Base-by-base conservation (phyloP, 2,797 vertebrate species). In the Pipistrellus pygmaeus region DNA sequence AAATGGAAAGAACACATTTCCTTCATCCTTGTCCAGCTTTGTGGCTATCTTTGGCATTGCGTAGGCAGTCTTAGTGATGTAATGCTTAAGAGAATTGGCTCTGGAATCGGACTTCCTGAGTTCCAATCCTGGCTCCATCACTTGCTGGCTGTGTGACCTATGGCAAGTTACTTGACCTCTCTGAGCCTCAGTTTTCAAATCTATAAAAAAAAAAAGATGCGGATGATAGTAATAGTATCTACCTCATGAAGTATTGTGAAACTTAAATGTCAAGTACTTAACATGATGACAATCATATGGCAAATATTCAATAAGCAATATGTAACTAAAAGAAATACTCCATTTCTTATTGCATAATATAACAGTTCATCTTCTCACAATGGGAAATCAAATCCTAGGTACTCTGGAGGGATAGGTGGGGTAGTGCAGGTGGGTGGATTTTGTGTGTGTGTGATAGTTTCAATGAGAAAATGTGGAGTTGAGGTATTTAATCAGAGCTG, bases 1-100 rank as follows among this genome's bases (percentile, higher is more conserved):
- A 69, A 88, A 60, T 30, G 48, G 48, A 80, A 93, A 90, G n/a
- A 41, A 73, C 30, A 11, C 27, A 68, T 80, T 73, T 90, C 30
- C 41, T 90, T 68, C 71, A 30, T 55, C 55, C 6, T 68, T 55
- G 18, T 27, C 55, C 73, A 68, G 71, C 32, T 30, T 8, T 62
- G 14, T 23, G 80, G 35, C 41, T 57, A 5, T 87, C 64, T 53
- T 38, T 51, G 41, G 91, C 46, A 83, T 21, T 32, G 55, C 15
- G 7, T 6, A 53, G 35, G 64, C 53, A 82, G 20, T 73, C 48
- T 35, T 8, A 76, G 48, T 8, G 48, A 80, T 7, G 11, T 30
- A 11, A 25, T 5, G 32, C 41, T 23, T 73, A 57, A 66, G 46
- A 41, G n/a, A 64, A 11, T 21, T 86, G 71, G 35, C 71, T 64